A percentile compares a stretch with the other conserved stretches of the same genome.
phyloP scores from a whole-genome alignment of 2,797 vertebrate genomes.

The Alauda arvensis region DNA sequence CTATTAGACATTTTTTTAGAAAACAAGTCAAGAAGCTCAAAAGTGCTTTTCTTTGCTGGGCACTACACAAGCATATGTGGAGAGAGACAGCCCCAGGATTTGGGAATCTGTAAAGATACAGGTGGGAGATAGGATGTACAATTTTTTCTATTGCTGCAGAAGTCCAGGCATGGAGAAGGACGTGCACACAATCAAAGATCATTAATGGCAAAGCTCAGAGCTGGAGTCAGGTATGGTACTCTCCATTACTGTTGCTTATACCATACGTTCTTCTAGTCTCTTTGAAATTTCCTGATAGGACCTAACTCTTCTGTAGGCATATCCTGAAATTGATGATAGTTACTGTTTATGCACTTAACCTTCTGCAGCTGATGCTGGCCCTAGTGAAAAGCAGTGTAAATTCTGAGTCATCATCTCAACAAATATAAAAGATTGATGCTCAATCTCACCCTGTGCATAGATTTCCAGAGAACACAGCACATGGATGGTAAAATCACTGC shows the following conservation, averaged over 20 bases:
- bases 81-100: not conserved
- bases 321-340: not conserved
- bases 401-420: rapidly evolving
- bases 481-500: not conserved
- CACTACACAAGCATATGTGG: not conserved
- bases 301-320: not conserved
- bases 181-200: not conserved
- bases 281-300: not conserved
- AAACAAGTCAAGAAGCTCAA: not conserved
- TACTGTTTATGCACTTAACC: not conserved
- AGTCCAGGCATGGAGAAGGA: not conserved
- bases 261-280: not conserved
- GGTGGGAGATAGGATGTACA: not conserved
- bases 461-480: not conserved
- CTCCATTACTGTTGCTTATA: not conserved
- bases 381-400: not conserved
- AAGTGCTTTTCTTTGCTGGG: not conserved
- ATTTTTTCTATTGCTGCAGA: not conserved
- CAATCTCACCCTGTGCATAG: not conserved
- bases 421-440: not conserved
- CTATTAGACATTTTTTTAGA: not conserved
- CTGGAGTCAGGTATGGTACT: not conserved
- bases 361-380: not conserved
- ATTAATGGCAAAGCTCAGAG: not conserved
- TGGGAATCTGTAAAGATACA: not conserved